Evolutionary conservation across 2,888 invertebrate species (phyloP).

Genomic region (Drosophila testacea): DNA sequence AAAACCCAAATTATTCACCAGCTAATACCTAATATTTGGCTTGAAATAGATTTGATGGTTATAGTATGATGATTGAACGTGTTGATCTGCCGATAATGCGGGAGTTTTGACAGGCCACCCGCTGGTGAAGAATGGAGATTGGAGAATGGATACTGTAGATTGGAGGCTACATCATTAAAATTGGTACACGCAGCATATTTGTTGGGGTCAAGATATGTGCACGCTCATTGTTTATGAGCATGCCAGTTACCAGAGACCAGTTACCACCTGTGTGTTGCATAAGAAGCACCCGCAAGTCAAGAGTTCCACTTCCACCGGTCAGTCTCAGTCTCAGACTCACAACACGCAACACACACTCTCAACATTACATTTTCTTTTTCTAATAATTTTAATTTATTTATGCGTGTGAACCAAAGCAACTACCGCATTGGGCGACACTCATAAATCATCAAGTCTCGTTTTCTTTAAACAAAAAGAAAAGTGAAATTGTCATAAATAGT

Average conservation of each 20-base stretch:
- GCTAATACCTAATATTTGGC: conserved; percentile 33
- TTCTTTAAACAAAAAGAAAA: conserved; percentile 19
- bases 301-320: conserved; percentile 33
- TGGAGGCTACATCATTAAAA: conserved; percentile 37
- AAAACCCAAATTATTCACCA: conserved; percentile 34
- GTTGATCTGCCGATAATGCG: conserved; percentile 27
- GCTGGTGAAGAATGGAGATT: conserved; percentile 1
- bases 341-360: conserved; percentile 5
- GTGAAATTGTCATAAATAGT: conserved; percentile 15
- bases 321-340: conserved; percentile 3
- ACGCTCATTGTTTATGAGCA: conserved; percentile 37
- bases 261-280: conserved; percentile 53
- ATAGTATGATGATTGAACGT: conserved; percentile 13
- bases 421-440: conserved; percentile 35
- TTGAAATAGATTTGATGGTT: conserved; percentile 22
- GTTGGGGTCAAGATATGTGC: conserved; percentile 42
- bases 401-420: conserved; percentile 67
- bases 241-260: conserved; percentile 20
- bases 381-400: conserved; percentile 65
- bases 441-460: conserved; percentile 53
- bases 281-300: conserved; percentile 36
- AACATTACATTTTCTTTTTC: conserved; percentile 46
- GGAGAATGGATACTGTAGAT: background rate
- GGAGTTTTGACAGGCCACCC: conserved; percentile 19
- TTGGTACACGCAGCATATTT: conserved; percentile 25